A percentile compares a stretch with the other conserved stretches of the same genome.
Evolutionary conservation across 1,140 invertebrate species (phyloP).

Genomic region (Anastrepha ludens): DNA sequence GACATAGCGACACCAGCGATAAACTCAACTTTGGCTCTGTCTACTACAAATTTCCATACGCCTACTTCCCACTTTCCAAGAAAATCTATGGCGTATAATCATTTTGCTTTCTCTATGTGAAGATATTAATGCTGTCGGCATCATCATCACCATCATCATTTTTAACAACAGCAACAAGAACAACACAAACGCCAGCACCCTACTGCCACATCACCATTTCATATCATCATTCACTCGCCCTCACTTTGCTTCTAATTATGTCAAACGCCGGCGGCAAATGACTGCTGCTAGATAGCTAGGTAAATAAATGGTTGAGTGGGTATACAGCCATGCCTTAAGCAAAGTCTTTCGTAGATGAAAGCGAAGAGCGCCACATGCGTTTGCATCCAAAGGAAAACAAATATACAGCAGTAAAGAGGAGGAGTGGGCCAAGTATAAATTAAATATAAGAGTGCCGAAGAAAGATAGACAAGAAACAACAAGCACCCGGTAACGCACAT

Average conservation of each 20-base stretch:
- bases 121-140: constrained; percentile 10
- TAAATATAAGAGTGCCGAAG: neutral
- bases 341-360: neutral
- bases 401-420: too few species aligned
- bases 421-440: neutral
- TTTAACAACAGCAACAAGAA: neutral
- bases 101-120: neutral
- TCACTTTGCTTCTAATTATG: constrained; percentile 41
- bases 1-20: neutral
- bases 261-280: constrained; percentile 44
- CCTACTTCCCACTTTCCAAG: neutral
- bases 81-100: neutral
- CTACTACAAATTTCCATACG: neutral
- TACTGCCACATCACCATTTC: neutral
- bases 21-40: neutral
- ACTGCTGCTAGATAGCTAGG: constrained; percentile 23
- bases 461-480: neutral
- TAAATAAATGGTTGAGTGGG: constrained; percentile 18
- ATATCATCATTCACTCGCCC: neutral
- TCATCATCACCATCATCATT: neutral
- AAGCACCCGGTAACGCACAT: neutral
- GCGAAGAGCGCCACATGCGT: too few species aligned
- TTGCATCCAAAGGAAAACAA: too few species aligned
- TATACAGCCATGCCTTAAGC: neutral
- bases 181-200: neutral